phyloP scores from a whole-genome alignment of 2,888 invertebrate species.

The Cylloceria caligata region DNA sequence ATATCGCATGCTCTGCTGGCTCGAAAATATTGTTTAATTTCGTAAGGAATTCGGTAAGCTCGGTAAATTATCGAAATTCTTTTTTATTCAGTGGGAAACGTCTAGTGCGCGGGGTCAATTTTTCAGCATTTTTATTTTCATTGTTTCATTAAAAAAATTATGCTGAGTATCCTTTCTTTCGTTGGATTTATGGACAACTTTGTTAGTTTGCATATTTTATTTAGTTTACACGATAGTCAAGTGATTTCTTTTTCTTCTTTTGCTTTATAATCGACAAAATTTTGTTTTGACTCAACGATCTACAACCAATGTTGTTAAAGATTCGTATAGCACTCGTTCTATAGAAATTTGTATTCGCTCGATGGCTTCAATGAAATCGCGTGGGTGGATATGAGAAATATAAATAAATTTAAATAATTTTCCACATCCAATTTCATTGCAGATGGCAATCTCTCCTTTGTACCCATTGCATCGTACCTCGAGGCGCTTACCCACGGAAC shows the following conservation, averaged over 20 bases:
- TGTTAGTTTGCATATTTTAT: too few species aligned
- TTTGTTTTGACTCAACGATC: background rate
- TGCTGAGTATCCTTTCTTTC: background rate
- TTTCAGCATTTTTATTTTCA: background rate
- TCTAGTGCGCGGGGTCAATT: too few species aligned
- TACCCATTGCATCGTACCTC: too few species aligned
- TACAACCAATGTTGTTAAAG: background rate
- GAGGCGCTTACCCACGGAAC: background rate
- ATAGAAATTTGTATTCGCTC: background rate
- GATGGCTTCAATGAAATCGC: background rate
- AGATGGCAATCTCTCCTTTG: too few species aligned
- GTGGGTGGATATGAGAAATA: background rate
- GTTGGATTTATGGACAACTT: background rate
- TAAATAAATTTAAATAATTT: background rate
- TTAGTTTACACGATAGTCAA: too few species aligned
- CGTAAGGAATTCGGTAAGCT: slow-evolving; percentile 7
- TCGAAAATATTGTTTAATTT: slow-evolving; percentile 3
- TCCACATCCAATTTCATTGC: background rate
- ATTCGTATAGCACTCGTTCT: background rate
- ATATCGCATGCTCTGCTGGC: slow-evolving; percentile 20
- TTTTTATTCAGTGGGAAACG: slow-evolving; percentile 5
- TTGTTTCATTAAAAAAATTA: background rate
- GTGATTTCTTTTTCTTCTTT: too few species aligned
- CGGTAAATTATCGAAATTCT: slow-evolving; percentile 8
- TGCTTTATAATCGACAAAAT: too few species aligned